phyloP scores from a whole-genome alignment of 2,888 invertebrate genomes.

The Tipula lateralis region DNA sequence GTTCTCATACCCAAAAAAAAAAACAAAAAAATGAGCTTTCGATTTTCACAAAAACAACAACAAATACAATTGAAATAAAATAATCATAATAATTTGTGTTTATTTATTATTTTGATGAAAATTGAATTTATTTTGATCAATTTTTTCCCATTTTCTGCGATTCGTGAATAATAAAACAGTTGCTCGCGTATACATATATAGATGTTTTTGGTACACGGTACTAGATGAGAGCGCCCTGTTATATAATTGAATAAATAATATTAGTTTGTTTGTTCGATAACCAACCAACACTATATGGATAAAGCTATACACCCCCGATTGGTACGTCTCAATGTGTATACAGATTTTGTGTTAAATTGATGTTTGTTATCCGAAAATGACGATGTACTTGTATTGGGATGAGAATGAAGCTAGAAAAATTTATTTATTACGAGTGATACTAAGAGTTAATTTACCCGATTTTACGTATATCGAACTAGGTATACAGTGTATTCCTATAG shows the following conservation, averaged over 20 bases:
- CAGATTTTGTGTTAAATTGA: not conserved
- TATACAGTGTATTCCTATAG: no score
- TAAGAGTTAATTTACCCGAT: not conserved
- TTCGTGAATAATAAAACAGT: not conserved
- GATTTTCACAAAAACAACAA: not conserved
- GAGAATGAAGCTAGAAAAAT: not conserved
- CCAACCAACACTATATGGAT: not conserved
- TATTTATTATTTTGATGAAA: not conserved
- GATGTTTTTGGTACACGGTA: not conserved
- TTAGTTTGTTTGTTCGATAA: not conserved
- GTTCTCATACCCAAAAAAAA: no score
- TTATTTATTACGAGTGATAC: not conserved
- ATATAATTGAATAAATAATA: not conserved
- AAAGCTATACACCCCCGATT: not conserved
- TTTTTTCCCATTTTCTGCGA: not conserved
- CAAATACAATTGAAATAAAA: not conserved
- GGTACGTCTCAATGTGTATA: not conserved
- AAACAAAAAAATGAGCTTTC: not conserved
- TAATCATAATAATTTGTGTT: not conserved
- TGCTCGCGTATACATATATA: not conserved
- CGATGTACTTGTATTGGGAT: not conserved
- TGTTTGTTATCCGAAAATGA: not conserved
- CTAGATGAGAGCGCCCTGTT: not conserved
- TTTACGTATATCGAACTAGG: not conserved
- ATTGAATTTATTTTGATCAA: not conserved